Conservation (phyloP, 2,888 invertebrate species). For the Lobophora halterata region DNA sequence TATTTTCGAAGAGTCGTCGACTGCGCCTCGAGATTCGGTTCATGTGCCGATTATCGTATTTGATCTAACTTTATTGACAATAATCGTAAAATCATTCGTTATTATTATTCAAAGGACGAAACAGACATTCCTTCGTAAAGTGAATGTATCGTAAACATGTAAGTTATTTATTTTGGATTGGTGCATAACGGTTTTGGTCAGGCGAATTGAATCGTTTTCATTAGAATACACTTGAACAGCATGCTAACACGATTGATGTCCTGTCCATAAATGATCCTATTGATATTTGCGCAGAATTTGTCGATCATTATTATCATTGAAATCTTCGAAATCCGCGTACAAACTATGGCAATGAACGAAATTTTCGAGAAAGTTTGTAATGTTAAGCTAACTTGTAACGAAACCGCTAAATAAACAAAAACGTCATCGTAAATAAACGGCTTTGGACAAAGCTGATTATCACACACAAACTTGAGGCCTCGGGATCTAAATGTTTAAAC, state of each 20-base stretch:
- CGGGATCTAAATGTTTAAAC: constrained; percentile 55
- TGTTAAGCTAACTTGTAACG: constrained; percentile 15
- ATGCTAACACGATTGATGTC: constrained; percentile 38
- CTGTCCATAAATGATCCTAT: constrained; percentile 16
- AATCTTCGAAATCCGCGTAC: too few species aligned
- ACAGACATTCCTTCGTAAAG: constrained; percentile 46
- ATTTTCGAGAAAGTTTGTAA: constrained; percentile 24
- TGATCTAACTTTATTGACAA: constrained; percentile 8
- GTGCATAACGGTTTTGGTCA: constrained; percentile 59
- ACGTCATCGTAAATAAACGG: constrained; percentile 42
- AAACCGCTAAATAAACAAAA: constrained; percentile 29
- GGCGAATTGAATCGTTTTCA: constrained; percentile 48
- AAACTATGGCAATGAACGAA: too few species aligned
- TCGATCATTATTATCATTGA: neutral
- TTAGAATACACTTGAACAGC: constrained; percentile 47
- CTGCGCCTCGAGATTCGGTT: constrained; percentile 1
- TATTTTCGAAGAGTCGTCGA: constrained; percentile 2
- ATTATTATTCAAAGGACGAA: constrained; percentile 56
- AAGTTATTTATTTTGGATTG: constrained; percentile 61
- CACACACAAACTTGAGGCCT: constrained; percentile 42
- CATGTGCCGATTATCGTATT: constrained; percentile 2
- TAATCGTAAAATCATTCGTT: constrained; percentile 33
- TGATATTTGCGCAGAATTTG: too few species aligned
- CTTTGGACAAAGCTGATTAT: constrained; percentile 49
- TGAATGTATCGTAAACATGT: constrained; percentile 49